Percentiles rank a stretch among this genome's conserved stretches.
Evolutionary conservation across 1,140 invertebrate genomes (phyloP).

Genomic region (Oryzaephilus surinamensis): DNA sequence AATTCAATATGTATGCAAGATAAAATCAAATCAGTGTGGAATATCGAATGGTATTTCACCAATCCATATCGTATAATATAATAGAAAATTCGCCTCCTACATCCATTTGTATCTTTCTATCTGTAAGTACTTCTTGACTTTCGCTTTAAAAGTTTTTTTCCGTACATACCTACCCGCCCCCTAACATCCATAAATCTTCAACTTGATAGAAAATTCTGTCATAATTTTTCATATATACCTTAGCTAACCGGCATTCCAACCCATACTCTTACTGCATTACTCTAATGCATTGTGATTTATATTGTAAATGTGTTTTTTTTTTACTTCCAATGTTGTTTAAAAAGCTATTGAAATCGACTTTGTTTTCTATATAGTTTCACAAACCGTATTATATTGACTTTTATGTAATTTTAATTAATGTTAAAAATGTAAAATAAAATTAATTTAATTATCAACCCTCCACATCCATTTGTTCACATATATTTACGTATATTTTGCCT

Average conservation of each 20-base stretch:
- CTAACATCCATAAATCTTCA: conserved; percentile 11
- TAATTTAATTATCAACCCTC: too few relatives aligned
- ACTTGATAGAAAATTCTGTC: conserved; percentile 7
- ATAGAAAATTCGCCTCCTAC: conserved; percentile 5
- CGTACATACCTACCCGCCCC: conserved; percentile 5
- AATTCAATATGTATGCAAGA: conserved; percentile 12
- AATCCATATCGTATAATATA: conserved; percentile 1
- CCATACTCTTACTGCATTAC: conserved; percentile 2
- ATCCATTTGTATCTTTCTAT: conserved; percentile 13
- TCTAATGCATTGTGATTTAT: conserved; percentile 6
- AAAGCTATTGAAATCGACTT: too few relatives aligned
- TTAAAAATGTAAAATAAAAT: too few relatives aligned
- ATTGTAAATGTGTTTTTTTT: too few relatives aligned
- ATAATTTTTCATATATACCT: conserved; percentile 12
- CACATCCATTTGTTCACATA: too few relatives aligned
- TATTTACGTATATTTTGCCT: too few relatives aligned
- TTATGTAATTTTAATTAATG: too few relatives aligned
- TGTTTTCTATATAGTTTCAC: too few relatives aligned
- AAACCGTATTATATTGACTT: too few relatives aligned
- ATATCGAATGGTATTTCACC: conserved; percentile 13
- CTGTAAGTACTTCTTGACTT: conserved; percentile 11
- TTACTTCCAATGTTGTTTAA: too few relatives aligned
- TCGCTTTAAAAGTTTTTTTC: conserved; percentile 10
- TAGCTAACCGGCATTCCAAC: not conserved
- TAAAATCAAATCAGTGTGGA: conserved; percentile 12